A percentile compares a stretch with the other conserved stretches of the same genome.
phyloP scores from a whole-genome alignment of 2,797 vertebrate species.

The Gymnodraco acuticeps region DNA sequence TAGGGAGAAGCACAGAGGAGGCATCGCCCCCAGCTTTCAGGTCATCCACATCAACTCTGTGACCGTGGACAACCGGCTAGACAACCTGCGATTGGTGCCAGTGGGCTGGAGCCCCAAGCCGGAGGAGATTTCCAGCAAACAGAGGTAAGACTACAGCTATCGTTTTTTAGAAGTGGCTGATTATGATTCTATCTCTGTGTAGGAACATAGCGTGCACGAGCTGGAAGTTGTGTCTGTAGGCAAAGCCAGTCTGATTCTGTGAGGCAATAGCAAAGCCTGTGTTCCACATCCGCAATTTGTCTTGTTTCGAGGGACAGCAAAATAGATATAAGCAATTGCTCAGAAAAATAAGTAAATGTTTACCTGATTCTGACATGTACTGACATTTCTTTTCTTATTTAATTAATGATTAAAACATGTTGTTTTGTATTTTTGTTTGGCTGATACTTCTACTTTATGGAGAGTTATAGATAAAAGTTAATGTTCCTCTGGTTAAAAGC shows the following conservation, averaged over 20 bases:
- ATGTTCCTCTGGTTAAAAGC: too few relatives aligned
- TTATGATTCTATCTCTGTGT: slow-evolving; percentile 1
- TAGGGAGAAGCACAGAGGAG: slow-evolving; percentile 98
- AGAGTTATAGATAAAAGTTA: too few relatives aligned
- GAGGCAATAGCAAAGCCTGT: neutral
- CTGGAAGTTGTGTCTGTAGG: neutral
- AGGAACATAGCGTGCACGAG: neutral
- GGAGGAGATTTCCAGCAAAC: slow-evolving; percentile 97
- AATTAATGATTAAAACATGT: too few relatives aligned
- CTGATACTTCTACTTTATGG: too few relatives aligned
- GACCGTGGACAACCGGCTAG: slow-evolving; percentile 97
- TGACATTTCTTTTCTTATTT: neutral
- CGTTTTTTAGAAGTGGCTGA: neutral
- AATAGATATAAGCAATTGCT: neutral
- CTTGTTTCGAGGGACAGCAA: neutral
- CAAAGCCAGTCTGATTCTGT: slow-evolving; percentile 1
- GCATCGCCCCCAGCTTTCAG: slow-evolving; percentile 96
- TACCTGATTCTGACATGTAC: neutral
- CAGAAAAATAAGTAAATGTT: neutral
- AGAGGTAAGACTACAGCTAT: slow-evolving; percentile 85
- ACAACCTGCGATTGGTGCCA: slow-evolving; percentile 95
- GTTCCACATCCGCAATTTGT: neutral
- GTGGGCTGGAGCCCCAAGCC: slow-evolving; percentile 95
- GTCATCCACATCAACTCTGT: slow-evolving; percentile 97
- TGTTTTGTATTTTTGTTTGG: too few relatives aligned